phyloP scores from a whole-genome alignment of 2,113 vertebrate species.

The Hystrix cristata region DNA sequence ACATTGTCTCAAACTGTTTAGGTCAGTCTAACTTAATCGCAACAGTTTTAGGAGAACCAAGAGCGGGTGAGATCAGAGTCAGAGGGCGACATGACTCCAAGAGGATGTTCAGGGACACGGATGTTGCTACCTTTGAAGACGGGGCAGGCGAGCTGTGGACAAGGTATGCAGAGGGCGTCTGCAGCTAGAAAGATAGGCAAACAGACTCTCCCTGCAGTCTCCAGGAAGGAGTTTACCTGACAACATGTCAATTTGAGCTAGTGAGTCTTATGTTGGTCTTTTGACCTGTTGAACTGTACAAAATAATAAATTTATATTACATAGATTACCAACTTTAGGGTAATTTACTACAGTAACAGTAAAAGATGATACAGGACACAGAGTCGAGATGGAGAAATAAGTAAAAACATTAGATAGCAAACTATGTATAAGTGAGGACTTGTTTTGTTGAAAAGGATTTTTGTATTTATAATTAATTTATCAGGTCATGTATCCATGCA shows the following conservation, averaged over 20 bases:
- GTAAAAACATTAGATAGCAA: neutral
- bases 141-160: neutral
- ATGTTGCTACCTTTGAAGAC: neutral
- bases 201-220: neutral
- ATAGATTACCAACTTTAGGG: neutral
- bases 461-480: conserved; percentile 6
- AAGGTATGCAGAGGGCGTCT: neutral
- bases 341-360: neutral
- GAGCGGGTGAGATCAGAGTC: neutral
- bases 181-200: neutral
- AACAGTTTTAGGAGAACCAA: neutral
- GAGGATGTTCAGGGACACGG: neutral
- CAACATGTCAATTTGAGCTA: neutral
- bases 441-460: neutral
- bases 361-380: neutral
- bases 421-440: neutral
- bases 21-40: neutral
- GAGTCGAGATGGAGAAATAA: neutral
- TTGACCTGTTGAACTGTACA: neutral
- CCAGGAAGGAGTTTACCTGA: neutral
- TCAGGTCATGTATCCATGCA: neutral
- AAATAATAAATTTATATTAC: neutral
- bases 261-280: neutral
- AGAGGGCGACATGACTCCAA: neutral
- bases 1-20: neutral